A percentile compares a stretch with the other conserved stretches of the same genome.
phyloP scores from a whole-genome alignment of 1,140 invertebrate genomes.

The Neotoxoptera formosana region DNA sequence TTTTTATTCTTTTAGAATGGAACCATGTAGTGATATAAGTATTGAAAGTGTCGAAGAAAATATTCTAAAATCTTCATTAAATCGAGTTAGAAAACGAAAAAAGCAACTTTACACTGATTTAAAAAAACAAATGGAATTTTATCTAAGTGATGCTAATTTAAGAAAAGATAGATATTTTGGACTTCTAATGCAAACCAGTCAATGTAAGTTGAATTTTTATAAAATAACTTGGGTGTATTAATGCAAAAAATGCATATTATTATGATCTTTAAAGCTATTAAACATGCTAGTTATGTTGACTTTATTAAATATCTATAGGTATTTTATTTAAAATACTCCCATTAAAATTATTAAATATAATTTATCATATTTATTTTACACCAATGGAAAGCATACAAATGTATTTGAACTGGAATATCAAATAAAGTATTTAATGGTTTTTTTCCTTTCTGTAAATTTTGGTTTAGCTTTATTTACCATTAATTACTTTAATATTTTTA shows the following conservation, averaged over 20 bases:
- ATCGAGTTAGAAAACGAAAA: constrained; percentile 65
- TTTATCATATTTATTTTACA: too few relatives aligned
- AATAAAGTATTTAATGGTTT: neutral
- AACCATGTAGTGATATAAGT: constrained; percentile 44
- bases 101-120: constrained; percentile 76
- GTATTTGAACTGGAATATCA: neutral
- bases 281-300: neutral
- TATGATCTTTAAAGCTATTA: neutral
- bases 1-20: constrained; percentile 4
- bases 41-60: constrained; percentile 37
- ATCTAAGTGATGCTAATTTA: constrained; percentile 89
- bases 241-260: neutral
- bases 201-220: constrained; percentile 69
- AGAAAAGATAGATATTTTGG: constrained; percentile 82
- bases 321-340: neutral
- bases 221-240: neutral
- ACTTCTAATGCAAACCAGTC: constrained; percentile 73
- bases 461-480: too few relatives aligned
- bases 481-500: too few relatives aligned
- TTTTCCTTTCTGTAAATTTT: neutral
- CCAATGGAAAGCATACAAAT: too few relatives aligned
- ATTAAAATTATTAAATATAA: neutral
- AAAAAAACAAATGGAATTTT: constrained; percentile 90
- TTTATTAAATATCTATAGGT: neutral
- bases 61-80: constrained; percentile 43